Evolutionary conservation across 2,797 vertebrate species (phyloP).

Genomic region (Peromyscus aztecus): DNA sequence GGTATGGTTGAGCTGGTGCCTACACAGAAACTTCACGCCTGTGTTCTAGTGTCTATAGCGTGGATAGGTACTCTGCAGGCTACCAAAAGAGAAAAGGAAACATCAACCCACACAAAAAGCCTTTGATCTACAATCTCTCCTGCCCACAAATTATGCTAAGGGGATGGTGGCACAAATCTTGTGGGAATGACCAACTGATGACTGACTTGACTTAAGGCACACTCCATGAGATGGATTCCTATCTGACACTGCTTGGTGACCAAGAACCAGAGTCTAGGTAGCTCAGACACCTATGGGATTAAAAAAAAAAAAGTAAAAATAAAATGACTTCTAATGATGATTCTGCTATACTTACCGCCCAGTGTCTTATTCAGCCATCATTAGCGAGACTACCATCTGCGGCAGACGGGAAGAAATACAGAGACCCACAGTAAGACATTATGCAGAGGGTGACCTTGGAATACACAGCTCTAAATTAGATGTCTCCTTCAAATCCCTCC

Average conservation of each 20-base stretch:
- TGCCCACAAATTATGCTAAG: neutral
- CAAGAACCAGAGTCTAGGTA: neutral
- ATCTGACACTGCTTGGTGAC: neutral
- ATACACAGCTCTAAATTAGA: neutral
- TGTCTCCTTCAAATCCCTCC: neutral
- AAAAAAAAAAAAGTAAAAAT: neutral
- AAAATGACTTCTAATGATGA: neutral
- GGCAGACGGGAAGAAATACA: neutral
- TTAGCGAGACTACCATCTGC: neutral
- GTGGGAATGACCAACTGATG: neutral
- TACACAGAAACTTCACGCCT: neutral
- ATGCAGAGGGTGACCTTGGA: neutral
- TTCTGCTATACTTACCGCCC: neutral
- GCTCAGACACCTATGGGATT: neutral
- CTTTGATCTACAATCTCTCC: neutral
- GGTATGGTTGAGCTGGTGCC: neutral
- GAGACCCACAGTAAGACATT: neutral
- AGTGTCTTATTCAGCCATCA: neutral
- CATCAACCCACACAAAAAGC: neutral
- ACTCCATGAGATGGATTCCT: neutral
- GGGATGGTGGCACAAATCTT: neutral
- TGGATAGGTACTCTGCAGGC: neutral
- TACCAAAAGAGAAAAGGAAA: neutral
- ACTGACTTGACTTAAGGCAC: neutral
- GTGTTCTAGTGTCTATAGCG: neutral